phyloP scores from a whole-genome alignment of 1,140 invertebrate genomes.

The Andricus grossulariae region DNA sequence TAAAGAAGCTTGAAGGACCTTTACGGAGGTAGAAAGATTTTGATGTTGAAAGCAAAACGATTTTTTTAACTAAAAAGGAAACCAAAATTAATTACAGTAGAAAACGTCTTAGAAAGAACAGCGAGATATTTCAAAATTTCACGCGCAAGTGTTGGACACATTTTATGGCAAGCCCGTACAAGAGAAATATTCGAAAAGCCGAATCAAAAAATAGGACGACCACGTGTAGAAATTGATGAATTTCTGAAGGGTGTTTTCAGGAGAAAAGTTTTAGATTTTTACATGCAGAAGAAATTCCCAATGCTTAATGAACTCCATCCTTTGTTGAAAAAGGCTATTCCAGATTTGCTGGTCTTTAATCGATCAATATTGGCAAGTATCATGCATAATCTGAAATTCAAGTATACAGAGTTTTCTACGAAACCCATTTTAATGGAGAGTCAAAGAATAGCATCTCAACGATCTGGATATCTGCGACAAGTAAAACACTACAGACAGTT shows the following conservation, averaged over 20 bases:
- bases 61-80: too few relatives aligned
- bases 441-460: too few relatives aligned
- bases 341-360: neutral
- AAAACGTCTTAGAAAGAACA: too few relatives aligned
- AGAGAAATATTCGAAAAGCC: neutral
- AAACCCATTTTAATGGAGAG: conserved; percentile 23
- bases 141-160: too few relatives aligned
- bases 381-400: neutral
- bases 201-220: neutral
- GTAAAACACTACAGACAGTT: neutral
- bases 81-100: too few relatives aligned
- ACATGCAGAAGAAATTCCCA: neutral
- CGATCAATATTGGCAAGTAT: neutral
- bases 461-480: neutral
- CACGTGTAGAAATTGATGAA: neutral
- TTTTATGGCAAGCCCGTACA: too few relatives aligned
- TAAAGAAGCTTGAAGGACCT: too few relatives aligned
- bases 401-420: neutral
- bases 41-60: too few relatives aligned
- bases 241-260: neutral
- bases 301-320: neutral
- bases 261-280: neutral
- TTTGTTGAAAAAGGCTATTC: neutral
- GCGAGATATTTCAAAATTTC: too few relatives aligned
- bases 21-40: too few relatives aligned